Evolutionary conservation across 2,113 vertebrate species (phyloP).

Genomic region (Halcyon senegalensis): DNA sequence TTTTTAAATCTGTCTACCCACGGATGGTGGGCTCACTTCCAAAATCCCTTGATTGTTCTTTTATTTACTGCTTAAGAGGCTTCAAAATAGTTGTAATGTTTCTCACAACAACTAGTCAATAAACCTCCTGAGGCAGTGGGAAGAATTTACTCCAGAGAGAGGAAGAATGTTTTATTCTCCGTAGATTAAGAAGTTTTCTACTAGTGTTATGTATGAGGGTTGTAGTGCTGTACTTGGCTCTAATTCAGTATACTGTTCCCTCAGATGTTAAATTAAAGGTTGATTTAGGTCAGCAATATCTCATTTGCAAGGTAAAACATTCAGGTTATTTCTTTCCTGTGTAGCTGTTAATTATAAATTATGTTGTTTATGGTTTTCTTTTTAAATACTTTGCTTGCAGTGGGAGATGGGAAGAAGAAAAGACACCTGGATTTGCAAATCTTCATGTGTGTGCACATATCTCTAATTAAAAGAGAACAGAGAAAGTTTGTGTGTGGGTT

Average conservation of each 20-base stretch:
- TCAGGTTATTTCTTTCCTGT: neutral
- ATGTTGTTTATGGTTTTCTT: neutral
- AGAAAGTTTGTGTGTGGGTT: neutral
- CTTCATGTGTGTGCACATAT: neutral
- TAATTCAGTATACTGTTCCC: neutral
- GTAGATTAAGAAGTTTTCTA: neutral
- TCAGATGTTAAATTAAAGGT: neutral
- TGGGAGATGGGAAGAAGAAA: neutral
- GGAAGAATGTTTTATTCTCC: neutral
- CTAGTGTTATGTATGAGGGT: neutral
- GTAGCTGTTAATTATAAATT: neutral
- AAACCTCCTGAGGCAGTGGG: neutral
- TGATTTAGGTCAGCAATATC: neutral
- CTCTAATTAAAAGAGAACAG: neutral
- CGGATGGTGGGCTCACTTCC: neutral
- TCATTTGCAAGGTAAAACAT: neutral
- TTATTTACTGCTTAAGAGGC: slow-evolving; percentile 13
- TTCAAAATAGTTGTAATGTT: neutral
- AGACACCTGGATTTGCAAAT: neutral
- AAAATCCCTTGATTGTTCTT: neutral
- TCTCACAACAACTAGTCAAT: neutral
- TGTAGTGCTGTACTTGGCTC: neutral
- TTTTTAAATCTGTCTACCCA: slow-evolving; percentile 3
- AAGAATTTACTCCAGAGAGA: neutral
- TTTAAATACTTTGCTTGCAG: neutral